Conservation (phyloP, 2,113 vertebrate species). For the Argyrosomus japonicus region DNA sequence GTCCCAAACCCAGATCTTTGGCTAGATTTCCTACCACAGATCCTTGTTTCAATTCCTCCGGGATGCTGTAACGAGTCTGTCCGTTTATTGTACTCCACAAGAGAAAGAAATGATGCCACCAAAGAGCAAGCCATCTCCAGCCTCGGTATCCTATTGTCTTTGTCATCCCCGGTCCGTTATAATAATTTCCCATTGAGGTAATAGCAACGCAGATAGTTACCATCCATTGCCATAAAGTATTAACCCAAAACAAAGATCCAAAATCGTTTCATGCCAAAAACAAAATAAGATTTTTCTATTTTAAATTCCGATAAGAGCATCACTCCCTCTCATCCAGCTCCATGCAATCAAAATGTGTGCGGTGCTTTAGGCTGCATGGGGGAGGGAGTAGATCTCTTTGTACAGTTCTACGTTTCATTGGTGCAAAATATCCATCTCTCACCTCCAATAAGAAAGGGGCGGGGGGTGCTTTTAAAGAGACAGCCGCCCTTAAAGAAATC, state of each 20-base stretch:
- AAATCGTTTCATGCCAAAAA: background rate
- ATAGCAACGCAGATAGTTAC: background rate
- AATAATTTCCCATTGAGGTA: constrained; percentile 38
- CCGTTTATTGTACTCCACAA: constrained; percentile 77
- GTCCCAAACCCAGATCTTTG: constrained; percentile 85
- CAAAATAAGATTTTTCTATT: background rate
- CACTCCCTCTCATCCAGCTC: constrained; percentile 44
- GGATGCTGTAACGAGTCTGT: constrained; percentile 80
- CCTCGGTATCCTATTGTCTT: constrained; percentile 67
- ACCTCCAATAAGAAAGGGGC: constrained; percentile 71
- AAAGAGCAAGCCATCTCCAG: constrained; percentile 75
- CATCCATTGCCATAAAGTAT: constrained; percentile 26
- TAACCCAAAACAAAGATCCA: constrained; percentile 19
- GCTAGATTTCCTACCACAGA: constrained; percentile 85
- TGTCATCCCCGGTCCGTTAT: constrained; percentile 55
- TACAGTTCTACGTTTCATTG: constrained; percentile 80
- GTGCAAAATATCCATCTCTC: constrained; percentile 63
- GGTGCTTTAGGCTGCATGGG: constrained; percentile 68
- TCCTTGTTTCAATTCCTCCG: constrained; percentile 82
- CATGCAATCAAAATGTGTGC: constrained; percentile 63
- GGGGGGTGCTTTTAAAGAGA: constrained; percentile 44
- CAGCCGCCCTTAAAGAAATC: background rate
- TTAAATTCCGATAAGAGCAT: constrained; percentile 8
- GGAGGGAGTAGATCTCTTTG: constrained; percentile 85
- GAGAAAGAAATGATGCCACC: constrained; percentile 69